Base-by-base conservation (phyloP, 2,888 invertebrate genomes). In the Hesperia comma region DNA sequence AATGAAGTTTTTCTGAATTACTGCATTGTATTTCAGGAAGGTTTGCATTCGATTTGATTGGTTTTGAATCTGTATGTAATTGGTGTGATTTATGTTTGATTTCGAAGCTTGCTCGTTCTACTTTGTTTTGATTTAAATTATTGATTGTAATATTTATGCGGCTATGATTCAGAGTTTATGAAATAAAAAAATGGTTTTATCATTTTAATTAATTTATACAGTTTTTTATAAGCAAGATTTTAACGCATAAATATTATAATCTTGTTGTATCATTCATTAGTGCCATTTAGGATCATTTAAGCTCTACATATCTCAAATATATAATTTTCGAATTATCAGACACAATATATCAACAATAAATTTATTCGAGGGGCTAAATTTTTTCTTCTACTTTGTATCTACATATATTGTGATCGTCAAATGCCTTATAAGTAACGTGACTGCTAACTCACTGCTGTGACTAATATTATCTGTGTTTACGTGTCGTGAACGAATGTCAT, bases 401-500 rank as follows among this genome's bases (percentile, higher is more conserved):
- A 53, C 41, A 26, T 17, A 53, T 53, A 26, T 17, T 63, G 63
- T 63, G 55, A 46, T 63, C 15, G 63, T 63, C 46, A 32, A 32
- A 33, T 46, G 46, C 55, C 63, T 56, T 46, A 21, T 12, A 17
- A 62, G 19, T 55, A 46, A 63, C 32, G 17, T 56, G 32, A 56
- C 55, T 43, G 51, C 63, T 63, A 63, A 63, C 63, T 41, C 37
- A 17, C 61, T 56, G 64, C 55, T 68, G 79, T 81, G 72, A 79
- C 79, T 82, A 82, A 81, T 78, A 68, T 63, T n/a, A 6, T 41
- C 1, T 33, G 17, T 55, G 15, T 15, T 40, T 21, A 41, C 21
- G 12, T 37, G 6, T 46, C 21, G 51, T 51, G 51, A 51, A 21
- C 4, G 21, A 43, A 46, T 46, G 43, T 46, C 6, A 46, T 46